Evolutionary conservation across 2,888 invertebrate species (phyloP), one percentile per base, ranked within the genome.

Genomic region (Oegoconia quadripuncta): DNA sequence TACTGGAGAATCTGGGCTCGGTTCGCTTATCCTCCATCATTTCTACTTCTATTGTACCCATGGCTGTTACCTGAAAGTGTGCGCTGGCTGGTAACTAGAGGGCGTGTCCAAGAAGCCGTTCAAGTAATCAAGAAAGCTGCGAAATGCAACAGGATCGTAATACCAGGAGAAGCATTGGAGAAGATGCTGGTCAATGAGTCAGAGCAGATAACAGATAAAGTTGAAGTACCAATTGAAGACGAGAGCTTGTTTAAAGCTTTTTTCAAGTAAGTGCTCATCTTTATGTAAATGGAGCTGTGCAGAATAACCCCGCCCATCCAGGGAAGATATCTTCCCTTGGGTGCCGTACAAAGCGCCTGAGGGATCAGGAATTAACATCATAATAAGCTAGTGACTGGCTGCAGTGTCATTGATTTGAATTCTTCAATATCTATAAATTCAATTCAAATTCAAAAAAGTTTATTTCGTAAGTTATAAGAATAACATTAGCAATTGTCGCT

Each of bases 51-150:
- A 26, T 73, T 90, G 12, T 93, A 93, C 61, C 90, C 91, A 22
- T 92, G 93, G 91, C 55, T 93, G 26, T 74, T 93, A 33, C 93
- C 93, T 0, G 93, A 94, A 79, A 93, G 93, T 33, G 88, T 93
- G 22, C 88, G 95, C 49, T 95, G 95, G 95, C 86, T 95, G 22
- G 69, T 93, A 9, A 90, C 92, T 3, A 90, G 91, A 46, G 91
- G 91, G 2, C 87, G 90, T 39, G 73, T 89, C 32, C 75, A 89
- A 1, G 90, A 92, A 42, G 93, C 93, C 0, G 89, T 90, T 39
- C 66, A 63, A 2, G 89, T 91, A 13, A 29, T 93, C 26, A 81
- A 83, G 33, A 88, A 81, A 45, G 91, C 93, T 1, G 91, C 93
- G 0, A 74, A 70, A 41, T 81, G 89, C 11, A 94, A 93, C 55